Evolutionary conservation across 2,797 vertebrate genomes (phyloP), one percentile per base, ranked within the genome.

Genomic region (Sebastiscus tertius): DNA sequence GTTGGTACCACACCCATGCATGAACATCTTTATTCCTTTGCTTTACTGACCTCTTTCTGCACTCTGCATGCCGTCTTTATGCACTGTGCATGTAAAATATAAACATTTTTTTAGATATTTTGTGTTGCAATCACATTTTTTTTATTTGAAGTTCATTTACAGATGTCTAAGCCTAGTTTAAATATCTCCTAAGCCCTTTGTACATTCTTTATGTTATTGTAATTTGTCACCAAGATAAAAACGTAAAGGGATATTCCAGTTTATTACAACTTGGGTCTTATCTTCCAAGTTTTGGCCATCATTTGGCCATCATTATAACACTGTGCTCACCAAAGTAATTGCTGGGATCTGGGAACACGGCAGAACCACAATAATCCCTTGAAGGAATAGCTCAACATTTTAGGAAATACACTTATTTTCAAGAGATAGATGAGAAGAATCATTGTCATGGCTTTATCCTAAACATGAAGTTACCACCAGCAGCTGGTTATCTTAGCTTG

Each of bases 1-100:
- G 77, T 61, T 73, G 49, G 22, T 66, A 72, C 63, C 77, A 75
- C 89, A 81, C 87, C 84, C 71, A 55, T 27, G n/a, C 66, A 59
- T 58, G 29, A 24, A 80, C 52, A 63, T 76, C 66, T 69, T 12
- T 26, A 39, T 68, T 61, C 10, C 26, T 18, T 46, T 59, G 55
- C 52, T 59, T 66, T 71, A 33, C 52, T 62, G 39, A 4, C 33
- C n/a, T 52, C 6, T 68, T 31, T 29, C 3, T 46, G 11, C 59
- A 69, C 1, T 5, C 24, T 68, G 65, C 18, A 29, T 20, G 8
- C 46, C 18, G 8, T 20, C 46, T 49, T 49, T 49, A 49, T 9
- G 8, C 46, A 49, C 46, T n/a, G 46, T 49, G 46, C 46, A n/a
- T 20, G 18, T 34, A 11, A 27, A 26, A 65, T 65, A 18, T 66